These are phyloP conservation scores for Diglossa cyanea DNA, from an alignment of 2,797 vertebrate species.

Conservation along the genomic window DNA sequence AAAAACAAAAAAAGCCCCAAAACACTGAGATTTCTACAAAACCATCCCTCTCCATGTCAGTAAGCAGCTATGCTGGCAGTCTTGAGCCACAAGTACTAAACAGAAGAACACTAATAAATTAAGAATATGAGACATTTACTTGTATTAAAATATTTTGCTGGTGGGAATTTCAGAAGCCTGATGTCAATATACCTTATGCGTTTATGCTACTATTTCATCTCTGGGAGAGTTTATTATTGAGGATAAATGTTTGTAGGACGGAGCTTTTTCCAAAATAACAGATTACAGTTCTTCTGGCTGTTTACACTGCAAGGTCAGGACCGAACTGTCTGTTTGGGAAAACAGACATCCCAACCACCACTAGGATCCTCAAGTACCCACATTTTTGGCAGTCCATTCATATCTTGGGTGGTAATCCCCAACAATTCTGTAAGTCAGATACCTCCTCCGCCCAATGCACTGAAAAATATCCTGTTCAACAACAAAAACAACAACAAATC, in stretches of 20 bases:
- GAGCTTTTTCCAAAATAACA: conserved; percentile 66
- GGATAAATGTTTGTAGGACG: conserved; percentile 70
- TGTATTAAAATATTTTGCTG: background rate
- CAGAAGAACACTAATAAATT: background rate
- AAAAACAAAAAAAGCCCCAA: background rate
- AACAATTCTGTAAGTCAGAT: background rate
- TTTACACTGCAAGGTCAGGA: conserved; percentile 67
- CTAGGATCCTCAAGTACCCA: conserved; percentile 13
- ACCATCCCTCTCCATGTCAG: background rate
- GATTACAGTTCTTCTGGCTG: conserved; percentile 47
- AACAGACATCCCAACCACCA: background rate
- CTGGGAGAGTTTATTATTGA: conserved; percentile 55
- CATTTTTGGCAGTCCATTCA: conserved; percentile 66
- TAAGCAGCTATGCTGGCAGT: background rate
- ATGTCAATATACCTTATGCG: conserved; percentile 12
- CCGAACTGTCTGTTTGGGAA: conserved; percentile 17
- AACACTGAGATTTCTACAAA: background rate
- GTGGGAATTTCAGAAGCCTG: conserved; percentile 22
- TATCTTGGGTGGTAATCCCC: conserved; percentile 49
- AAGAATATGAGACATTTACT: background rate
- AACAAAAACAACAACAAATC: background rate
- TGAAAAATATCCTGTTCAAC: background rate
- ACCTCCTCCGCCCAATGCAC: background rate
- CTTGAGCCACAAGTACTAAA: background rate
- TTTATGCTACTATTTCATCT: conserved; percentile 46